Conservation (phyloP, 2,113 vertebrate species). For the Triplophysa tibetana region DNA sequence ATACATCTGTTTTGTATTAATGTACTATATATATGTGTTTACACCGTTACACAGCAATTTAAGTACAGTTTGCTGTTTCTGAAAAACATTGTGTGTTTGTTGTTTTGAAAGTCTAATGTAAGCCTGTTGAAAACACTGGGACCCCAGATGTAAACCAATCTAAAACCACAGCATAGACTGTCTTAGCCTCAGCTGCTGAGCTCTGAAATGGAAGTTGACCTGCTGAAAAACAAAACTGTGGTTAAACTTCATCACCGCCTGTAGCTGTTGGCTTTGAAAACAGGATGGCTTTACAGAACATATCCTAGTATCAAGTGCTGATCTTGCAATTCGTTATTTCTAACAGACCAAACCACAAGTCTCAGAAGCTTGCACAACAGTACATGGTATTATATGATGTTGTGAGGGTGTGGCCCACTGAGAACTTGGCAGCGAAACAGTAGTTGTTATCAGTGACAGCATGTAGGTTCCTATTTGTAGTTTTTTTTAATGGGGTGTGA, state of each 20-base stretch:
- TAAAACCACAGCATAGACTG: slow-evolving; percentile 58
- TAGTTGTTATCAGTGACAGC: slow-evolving; percentile 44
- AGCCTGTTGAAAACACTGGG: slow-evolving; percentile 43
- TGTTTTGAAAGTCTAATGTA: slow-evolving; percentile 17
- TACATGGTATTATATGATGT: slow-evolving; percentile 44
- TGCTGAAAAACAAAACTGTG: slow-evolving; percentile 73
- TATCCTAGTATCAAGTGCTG: slow-evolving; percentile 53
- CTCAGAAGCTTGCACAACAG: slow-evolving; percentile 50
- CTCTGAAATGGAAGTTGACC: slow-evolving; percentile 64
- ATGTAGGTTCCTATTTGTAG: slow-evolving; percentile 29
- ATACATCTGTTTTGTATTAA: too few relatives aligned
- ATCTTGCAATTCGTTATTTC: slow-evolving; percentile 53
- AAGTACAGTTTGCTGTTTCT: background rate
- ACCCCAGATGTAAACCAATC: slow-evolving; percentile 53
- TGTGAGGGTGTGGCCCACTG: slow-evolving; percentile 47
- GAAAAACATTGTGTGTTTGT: background rate
- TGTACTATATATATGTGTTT: too few relatives aligned
- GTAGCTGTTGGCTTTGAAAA: slow-evolving; percentile 60
- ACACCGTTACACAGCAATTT: background rate
- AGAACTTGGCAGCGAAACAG: slow-evolving; percentile 38
- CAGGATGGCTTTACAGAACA: slow-evolving; percentile 57
- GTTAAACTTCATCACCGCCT: slow-evolving; percentile 71
- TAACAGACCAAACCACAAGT: slow-evolving; percentile 54
- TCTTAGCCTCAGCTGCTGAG: slow-evolving; percentile 52
- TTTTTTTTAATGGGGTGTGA: slow-evolving; percentile 42